Conservation (phyloP, 2,797 vertebrate genomes). For the Allobates femoralis region DNA sequence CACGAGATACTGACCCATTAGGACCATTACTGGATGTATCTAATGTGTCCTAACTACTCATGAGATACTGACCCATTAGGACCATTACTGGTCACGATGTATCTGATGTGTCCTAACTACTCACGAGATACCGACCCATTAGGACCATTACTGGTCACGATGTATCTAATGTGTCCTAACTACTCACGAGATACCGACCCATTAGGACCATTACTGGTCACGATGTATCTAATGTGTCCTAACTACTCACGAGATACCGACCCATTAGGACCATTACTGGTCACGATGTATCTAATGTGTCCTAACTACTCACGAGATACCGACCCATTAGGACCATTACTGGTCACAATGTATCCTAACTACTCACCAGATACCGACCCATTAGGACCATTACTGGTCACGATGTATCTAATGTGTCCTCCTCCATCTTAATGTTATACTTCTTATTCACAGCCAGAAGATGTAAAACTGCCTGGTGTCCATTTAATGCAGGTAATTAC, state of each 20-base stretch:
- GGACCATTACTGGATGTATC: not conserved
- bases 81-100: not conserved
- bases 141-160: not conserved
- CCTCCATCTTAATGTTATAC: not conserved
- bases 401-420: not conserved
- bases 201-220: not conserved
- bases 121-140: not conserved
- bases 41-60: too few species aligned
- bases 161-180: not conserved
- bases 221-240: not conserved
- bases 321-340: not conserved
- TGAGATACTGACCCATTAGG: not conserved
- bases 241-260: not conserved
- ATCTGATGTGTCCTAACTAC: not conserved
- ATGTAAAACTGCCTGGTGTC: slow-evolving; percentile 17
- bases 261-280: not conserved
- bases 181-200: not conserved
- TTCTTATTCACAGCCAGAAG: slow-evolving; percentile 58
- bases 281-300: not conserved
- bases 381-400: not conserved
- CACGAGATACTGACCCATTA: not conserved
- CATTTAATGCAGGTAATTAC: slow-evolving; percentile 56
- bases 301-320: not conserved
- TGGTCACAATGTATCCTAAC: not conserved
- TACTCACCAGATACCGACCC: not conserved